Evolutionary conservation across 2,797 vertebrate species (phyloP).

Genomic region (Chiloscyllium punctatum): DNA sequence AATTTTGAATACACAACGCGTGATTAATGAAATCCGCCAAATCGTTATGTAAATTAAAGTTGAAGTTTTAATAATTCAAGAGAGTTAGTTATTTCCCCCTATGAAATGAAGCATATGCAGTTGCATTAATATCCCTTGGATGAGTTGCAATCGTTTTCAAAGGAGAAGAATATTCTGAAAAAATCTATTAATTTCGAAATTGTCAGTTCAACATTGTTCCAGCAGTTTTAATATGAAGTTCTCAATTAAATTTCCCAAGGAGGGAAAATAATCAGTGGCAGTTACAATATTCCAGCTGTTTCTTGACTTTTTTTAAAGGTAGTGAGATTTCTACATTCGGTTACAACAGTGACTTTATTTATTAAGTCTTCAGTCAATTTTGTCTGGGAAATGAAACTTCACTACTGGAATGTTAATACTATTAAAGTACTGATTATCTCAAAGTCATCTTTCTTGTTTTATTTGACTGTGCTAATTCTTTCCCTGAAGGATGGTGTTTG

Average conservation of each 20-base stretch:
- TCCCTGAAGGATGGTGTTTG: not conserved
- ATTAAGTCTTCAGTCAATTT: slow-evolving; percentile 28
- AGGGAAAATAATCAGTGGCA: not conserved
- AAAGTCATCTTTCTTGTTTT: slow-evolving; percentile 70
- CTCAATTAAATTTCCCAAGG: not conserved
- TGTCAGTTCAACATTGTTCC: not conserved
- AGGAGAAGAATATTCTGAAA: slow-evolving; percentile 42
- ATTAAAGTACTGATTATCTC: slow-evolving; percentile 78
- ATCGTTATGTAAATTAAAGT: slow-evolving; percentile 29
- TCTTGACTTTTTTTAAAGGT: slow-evolving; percentile 40
- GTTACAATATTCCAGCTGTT: slow-evolving; percentile 18
- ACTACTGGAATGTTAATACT: slow-evolving; percentile 74
- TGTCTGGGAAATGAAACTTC: slow-evolving; percentile 51
- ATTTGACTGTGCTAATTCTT: slow-evolving; percentile 48
- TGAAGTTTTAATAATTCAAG: slow-evolving; percentile 27
- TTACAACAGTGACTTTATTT: slow-evolving; percentile 39
- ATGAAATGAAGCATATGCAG: slow-evolving; percentile 22
- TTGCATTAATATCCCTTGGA: slow-evolving; percentile 28
- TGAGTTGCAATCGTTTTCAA: slow-evolving; percentile 41
- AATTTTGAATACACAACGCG: not conserved
- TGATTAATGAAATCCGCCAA: not conserved
- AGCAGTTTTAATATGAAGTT: not conserved
- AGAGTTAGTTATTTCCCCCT: not conserved
- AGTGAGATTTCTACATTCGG: slow-evolving; percentile 42
- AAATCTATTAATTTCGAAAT: not conserved